Evolutionary conservation across 2,797 vertebrate species (phyloP), one percentile per base, ranked within the genome.

Genomic region (Melanogrammus aeglefinus): DNA sequence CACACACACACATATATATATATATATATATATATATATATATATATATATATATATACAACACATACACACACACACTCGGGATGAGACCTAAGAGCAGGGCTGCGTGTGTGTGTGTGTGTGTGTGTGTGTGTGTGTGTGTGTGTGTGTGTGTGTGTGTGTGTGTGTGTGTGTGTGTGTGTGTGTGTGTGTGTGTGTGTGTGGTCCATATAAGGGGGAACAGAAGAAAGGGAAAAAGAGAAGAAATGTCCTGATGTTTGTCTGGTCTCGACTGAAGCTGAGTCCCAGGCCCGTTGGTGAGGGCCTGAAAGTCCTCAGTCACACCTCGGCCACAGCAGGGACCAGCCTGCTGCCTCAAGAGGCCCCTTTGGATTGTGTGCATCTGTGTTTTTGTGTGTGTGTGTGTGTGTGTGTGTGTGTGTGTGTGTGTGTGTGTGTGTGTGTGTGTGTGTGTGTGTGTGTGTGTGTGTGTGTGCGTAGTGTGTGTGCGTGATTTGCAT

Each of bases 301-400:
- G 38, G 38, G 38, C 86, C 90, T 87, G 91, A 90, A 91, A 90
- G 87, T 86, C 85, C 87, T 89, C 86, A 71, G 86, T 92, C 88
- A 90, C 91, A 91, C 92, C 88, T 92, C 84, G 81, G 85, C 83
- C 88, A 86, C 91, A 84, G 89, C 21, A n/a, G 81, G 74, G 77
- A 69, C 7, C 79, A 76, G 80, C 86, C 86, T 82, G 75, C 78
- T 77, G 83, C 78, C 80, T 83, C 85, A 84, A 88, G 87, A 85
- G 44, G 69, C 69, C 29, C 27, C 27, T 71, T 31, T 31, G n/a
- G 57, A 63, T 63, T 51, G 57, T 39, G 1, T 35, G 33, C 18
- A 21, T 8, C 6, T 38, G 36, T 38, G 36, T 2, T 2, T 44
- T 1, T 44, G n/a, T 7, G 8, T 27, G n/a, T 66, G 1, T 35